Percentiles rank a stretch among this genome's conserved stretches.
Evolutionary conservation across 2,797 vertebrate species (phyloP).

Genomic region (Intellagama lesueurii): DNA sequence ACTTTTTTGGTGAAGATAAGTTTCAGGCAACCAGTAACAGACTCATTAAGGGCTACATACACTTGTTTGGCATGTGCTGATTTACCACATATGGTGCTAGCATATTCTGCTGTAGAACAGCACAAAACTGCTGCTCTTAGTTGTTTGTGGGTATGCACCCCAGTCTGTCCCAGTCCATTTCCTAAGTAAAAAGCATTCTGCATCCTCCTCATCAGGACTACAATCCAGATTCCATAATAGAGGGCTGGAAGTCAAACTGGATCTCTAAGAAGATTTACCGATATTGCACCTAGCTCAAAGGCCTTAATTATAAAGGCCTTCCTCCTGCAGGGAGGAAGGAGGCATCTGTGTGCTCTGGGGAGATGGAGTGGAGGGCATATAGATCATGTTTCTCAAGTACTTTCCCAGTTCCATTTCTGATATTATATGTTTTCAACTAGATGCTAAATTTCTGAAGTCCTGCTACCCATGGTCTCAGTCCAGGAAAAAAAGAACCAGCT

Average conservation of each 20-base stretch:
- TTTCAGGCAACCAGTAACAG: too few species aligned
- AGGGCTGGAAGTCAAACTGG: neutral
- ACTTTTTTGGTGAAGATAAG: too few species aligned
- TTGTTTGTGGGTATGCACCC: too few species aligned
- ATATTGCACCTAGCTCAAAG: neutral
- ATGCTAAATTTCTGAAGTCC: neutral
- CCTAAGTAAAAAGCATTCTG: too few species aligned
- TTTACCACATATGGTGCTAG: too few species aligned
- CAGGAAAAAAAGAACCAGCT: neutral
- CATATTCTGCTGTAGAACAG: too few species aligned
- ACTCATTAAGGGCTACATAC: too few species aligned
- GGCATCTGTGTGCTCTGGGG: neutral
- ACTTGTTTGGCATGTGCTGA: too few species aligned
- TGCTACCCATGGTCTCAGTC: neutral
- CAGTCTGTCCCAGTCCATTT: too few species aligned
- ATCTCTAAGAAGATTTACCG: neutral
- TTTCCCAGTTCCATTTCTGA: neutral
- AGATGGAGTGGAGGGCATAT: too few species aligned
- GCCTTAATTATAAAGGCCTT: neutral
- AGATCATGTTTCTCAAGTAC: neutral
- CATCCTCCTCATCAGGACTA: too few species aligned
- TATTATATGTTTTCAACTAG: neutral
- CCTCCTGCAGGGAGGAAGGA: neutral
- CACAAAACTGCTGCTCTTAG: too few species aligned
- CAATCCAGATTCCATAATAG: neutral